These are phyloP conservation scores for Drosophila nigromelanica DNA, from an alignment of 1,140 invertebrate species.

Conservation along the genomic window DNA sequence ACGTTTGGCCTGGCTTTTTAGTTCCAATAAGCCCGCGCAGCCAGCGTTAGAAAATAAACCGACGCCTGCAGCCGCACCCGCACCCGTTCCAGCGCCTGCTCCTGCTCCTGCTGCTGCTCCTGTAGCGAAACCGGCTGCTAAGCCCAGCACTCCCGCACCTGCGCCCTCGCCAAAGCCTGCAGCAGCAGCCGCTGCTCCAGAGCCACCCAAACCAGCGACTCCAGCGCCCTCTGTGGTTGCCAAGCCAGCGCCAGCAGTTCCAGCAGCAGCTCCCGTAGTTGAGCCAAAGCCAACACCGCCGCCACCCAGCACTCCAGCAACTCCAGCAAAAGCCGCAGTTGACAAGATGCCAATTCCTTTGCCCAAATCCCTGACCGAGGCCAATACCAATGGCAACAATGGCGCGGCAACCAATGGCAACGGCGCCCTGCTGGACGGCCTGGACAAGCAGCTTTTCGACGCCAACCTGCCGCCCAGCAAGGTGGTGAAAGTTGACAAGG, in stretches of 20 bases:
- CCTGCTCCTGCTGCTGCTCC: constrained; percentile 1
- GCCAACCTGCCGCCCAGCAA: constrained; percentile 42
- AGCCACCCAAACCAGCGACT: constrained; percentile 20
- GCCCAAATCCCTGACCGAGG: constrained; percentile 62
- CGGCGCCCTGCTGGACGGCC: constrained; percentile 7
- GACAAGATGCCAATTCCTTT: constrained; percentile 73
- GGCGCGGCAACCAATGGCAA: constrained; percentile 47
- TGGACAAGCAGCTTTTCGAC: constrained; percentile 60
- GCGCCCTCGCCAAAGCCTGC: constrained; percentile 38
- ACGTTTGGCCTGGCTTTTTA: constrained; percentile 80
- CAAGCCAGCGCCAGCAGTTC: constrained; percentile 20
- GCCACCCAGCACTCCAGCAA: constrained; percentile 32
- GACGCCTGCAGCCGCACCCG: constrained; percentile 30
- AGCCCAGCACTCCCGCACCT: constrained; percentile 11
- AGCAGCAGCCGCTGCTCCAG: constrained; percentile 13
- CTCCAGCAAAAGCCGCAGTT: constrained; percentile 42
- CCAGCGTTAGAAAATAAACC: constrained; percentile 72
- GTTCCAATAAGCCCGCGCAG: constrained; percentile 64
- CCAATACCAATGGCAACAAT: constrained; percentile 61
- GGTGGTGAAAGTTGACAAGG: constrained; percentile 36
- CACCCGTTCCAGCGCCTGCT: constrained; percentile 15
- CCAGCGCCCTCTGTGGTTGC: constrained; percentile 20
- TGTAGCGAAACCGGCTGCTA: constrained; percentile 11
- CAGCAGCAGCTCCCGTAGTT: constrained; percentile 36
- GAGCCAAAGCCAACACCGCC: constrained; percentile 31